phyloP scores from a whole-genome alignment of 2,797 vertebrate genomes.

The Phrynocephalus forsythii region DNA sequence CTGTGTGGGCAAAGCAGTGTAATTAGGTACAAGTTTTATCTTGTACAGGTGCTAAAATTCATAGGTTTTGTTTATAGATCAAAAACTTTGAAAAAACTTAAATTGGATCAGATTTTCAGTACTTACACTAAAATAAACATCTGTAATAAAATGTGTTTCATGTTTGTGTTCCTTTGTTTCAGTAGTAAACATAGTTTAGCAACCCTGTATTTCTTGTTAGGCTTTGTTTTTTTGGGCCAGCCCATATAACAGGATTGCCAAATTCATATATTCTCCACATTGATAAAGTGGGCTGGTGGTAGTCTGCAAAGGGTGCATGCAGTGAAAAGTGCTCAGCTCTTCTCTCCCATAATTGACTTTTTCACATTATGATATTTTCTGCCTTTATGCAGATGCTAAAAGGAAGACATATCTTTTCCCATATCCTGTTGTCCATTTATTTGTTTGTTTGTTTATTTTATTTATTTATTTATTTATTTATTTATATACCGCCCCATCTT shows the following conservation, averaged over 20 bases:
- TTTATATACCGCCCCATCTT: too few relatives aligned
- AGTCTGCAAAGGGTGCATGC: neutral
- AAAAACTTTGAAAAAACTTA: neutral
- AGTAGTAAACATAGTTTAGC: neutral
- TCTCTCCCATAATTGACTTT: neutral
- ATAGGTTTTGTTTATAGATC: neutral
- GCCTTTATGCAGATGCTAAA: neutral
- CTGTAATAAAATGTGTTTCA: slow-evolving; percentile 10
- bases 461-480: too few relatives aligned
- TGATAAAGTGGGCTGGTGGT: too few relatives aligned
- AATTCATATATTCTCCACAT: too few relatives aligned
- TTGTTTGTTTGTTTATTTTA: too few relatives aligned
- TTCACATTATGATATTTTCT: neutral
- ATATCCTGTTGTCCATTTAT: too few relatives aligned
- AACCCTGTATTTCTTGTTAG: neutral
- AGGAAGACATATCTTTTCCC: too few relatives aligned
- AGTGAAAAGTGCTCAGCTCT: neutral
- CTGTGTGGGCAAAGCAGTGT: neutral
- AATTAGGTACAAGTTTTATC: neutral
- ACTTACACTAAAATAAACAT: neutral
- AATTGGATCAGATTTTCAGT: neutral
- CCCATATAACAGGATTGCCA: too few relatives aligned
- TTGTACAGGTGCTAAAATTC: slow-evolving; percentile 9
- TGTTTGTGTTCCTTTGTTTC: neutral
- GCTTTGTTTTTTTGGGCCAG: neutral